These are phyloP conservation scores for Yasuhikotakia modesta DNA, from an alignment of 2,797 vertebrate genomes.

Conservation along the genomic window DNA sequence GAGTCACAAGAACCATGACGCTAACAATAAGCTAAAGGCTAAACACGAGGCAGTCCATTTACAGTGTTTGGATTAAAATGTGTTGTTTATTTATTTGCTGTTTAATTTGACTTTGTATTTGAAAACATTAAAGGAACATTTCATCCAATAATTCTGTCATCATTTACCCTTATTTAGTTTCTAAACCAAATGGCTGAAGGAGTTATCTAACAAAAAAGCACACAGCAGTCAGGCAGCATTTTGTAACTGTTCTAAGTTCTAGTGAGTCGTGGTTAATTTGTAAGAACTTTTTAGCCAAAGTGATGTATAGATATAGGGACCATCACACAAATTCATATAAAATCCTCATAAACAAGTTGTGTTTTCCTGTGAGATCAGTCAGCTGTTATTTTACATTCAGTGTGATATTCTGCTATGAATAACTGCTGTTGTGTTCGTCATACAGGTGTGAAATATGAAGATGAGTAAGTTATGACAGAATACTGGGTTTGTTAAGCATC, in stretches of 20 bases:
- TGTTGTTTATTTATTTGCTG: constrained; percentile 13
- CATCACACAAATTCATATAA: too few species aligned
- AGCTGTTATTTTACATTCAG: too few species aligned
- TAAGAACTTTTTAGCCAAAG: too few species aligned
- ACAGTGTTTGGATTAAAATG: background rate
- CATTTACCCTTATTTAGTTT: constrained; percentile 1
- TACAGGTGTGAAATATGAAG: too few species aligned
- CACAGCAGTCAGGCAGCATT: background rate
- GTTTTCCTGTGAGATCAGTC: too few species aligned
- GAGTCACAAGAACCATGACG: constrained; percentile 8
- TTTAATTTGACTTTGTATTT: constrained; percentile 1
- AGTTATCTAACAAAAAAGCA: background rate
- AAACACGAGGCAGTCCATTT: background rate
- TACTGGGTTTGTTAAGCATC: background rate
- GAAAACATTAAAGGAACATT: background rate
- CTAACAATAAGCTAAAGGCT: background rate
- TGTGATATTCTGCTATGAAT: too few species aligned
- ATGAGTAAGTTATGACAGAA: background rate
- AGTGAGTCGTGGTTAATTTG: too few species aligned
- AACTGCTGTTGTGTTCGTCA: too few species aligned
- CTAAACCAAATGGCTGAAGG: background rate
- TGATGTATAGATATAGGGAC: too few species aligned
- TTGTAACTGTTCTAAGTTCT: background rate
- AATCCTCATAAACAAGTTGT: too few species aligned
- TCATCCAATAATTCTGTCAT: background rate